Evolutionary conservation across 2,888 invertebrate genomes (phyloP).

Genomic region (Scaptomyza tumidula): DNA sequence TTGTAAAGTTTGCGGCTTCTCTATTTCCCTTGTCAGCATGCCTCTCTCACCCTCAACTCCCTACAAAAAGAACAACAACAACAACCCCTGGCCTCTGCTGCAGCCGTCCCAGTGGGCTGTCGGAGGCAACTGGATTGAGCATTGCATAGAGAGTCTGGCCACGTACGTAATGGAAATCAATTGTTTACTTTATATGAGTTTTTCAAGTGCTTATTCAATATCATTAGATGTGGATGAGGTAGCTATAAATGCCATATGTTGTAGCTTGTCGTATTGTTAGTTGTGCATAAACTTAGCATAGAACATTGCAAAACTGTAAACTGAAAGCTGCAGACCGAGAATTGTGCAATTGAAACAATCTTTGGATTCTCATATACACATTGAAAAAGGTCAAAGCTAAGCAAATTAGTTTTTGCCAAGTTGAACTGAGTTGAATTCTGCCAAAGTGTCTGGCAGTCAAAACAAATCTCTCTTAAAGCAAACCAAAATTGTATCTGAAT

Average conservation of each 20-base stretch:
- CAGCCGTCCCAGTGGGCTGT: conserved; percentile 20
- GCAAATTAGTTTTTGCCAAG: conserved; percentile 52
- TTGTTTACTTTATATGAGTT: conserved; percentile 78
- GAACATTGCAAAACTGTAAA: conserved; percentile 8
- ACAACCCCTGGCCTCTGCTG: background rate
- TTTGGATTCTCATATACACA: background rate
- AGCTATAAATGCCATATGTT: conserved; percentile 45
- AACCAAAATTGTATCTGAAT: conserved; percentile 40
- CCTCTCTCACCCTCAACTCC: background rate
- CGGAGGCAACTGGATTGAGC: conserved; percentile 11
- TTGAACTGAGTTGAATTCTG: conserved; percentile 11
- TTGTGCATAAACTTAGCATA: conserved; percentile 13
- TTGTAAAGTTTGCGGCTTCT: conserved; percentile 66
- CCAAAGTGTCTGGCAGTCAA: conserved; percentile 24
- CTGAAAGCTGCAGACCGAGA: background rate
- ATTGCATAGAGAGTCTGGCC: conserved; percentile 42
- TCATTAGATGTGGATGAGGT: conserved; percentile 71
- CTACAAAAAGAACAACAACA: background rate
- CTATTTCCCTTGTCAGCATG: conserved; percentile 48
- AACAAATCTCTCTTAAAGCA: conserved; percentile 26
- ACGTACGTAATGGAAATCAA: conserved; percentile 74
- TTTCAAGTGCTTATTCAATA: conserved; percentile 79
- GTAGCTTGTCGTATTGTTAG: conserved; percentile 13
- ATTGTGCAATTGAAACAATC: conserved; percentile 12
- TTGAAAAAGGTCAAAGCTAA: conserved; percentile 38